These are phyloP conservation scores for Drosophila lacicola DNA, from an alignment of 2,888 invertebrate species.

Conservation along the genomic window DNA sequence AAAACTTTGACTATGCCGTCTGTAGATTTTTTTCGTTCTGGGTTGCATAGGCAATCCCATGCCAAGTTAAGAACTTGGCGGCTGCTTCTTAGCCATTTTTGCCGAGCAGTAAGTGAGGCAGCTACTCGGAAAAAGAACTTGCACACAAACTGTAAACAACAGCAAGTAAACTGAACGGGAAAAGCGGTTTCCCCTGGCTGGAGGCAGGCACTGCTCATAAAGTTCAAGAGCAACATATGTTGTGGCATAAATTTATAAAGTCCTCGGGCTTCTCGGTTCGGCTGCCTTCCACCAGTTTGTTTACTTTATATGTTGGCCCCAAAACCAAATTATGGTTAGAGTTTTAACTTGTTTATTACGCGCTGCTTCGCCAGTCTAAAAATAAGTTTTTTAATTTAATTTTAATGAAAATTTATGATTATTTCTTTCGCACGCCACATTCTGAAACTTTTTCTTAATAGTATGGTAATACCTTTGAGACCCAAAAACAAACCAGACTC, in stretches of 20 bases:
- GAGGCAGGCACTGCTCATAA: constrained; percentile 48
- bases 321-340: constrained; percentile 83
- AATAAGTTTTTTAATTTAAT: constrained; percentile 80
- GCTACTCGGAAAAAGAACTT: constrained; percentile 74
- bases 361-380: constrained; percentile 40
- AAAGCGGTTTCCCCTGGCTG: constrained; percentile 12
- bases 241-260: constrained; percentile 76
- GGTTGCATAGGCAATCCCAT: constrained; percentile 43
- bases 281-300: constrained; percentile 14
- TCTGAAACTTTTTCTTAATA: constrained; percentile 13
- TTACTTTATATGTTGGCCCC: constrained; percentile 65
- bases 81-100: constrained; percentile 63
- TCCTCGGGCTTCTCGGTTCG: constrained; percentile 41
- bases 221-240: constrained; percentile 79
- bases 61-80: constrained; percentile 41
- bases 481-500: constrained; percentile 17
- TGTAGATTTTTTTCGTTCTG: constrained; percentile 11
- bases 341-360: constrained; percentile 83
- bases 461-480: constrained; percentile 7
- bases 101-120: constrained; percentile 60
- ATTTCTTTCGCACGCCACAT: constrained; percentile 74
- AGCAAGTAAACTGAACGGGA: constrained; percentile 11
- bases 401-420: constrained; percentile 80
- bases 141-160: constrained; percentile 71
- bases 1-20: constrained; percentile 70